Evolutionary conservation across 1,140 invertebrate species (phyloP), one percentile per base, ranked within the genome.

Genomic region (Euschistus heros): DNA sequence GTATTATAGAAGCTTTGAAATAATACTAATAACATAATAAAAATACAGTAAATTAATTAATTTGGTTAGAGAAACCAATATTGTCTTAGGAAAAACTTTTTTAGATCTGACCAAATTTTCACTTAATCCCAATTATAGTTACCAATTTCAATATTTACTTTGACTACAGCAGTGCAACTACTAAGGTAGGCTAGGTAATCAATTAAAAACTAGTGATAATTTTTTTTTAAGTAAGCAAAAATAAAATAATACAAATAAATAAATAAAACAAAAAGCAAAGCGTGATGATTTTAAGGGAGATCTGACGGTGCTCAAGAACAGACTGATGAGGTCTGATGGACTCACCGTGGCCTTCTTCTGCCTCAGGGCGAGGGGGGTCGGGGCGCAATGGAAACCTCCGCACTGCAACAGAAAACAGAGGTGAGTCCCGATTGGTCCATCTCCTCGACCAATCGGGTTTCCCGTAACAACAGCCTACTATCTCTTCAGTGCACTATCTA

Each of bases 401-500:
- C 78, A 79, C 78, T 79, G 77, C 68, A 79, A 77, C 67, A 76
- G n/a, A 70, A 71, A 73, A 69, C 65, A 66, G 46, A 66, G 54
- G 60, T 37, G 33, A 24, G 27, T 33, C 57, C 17, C 57, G 3
- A 60, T 60, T n/a, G n/a, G 17, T 26, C 24, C 50, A 26, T 7
- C 13, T 17, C n/a, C 3, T 54, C 50, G 4, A 54, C 50, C 50
- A 54, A 54, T 54, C 50, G 6, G 10, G 10, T 37, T 37, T 6
- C 33, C 33, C 33, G 6, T 37, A 37, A 37, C 33, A 37, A 37
- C 6, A 37, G 33, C 33, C 33, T 37, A 37, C 33, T 37, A 37
- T 37, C 33, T 37, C 33, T 37, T 13, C 33, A 37, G 33, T 37
- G 33, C 33, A 37, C 33, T 37, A 37, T 6, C 33, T 37, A 37